Percentiles rank a stretch among this genome's conserved stretches.
Evolutionary conservation across 2,888 invertebrate genomes (phyloP).

Genomic region (Troides helena): DNA sequence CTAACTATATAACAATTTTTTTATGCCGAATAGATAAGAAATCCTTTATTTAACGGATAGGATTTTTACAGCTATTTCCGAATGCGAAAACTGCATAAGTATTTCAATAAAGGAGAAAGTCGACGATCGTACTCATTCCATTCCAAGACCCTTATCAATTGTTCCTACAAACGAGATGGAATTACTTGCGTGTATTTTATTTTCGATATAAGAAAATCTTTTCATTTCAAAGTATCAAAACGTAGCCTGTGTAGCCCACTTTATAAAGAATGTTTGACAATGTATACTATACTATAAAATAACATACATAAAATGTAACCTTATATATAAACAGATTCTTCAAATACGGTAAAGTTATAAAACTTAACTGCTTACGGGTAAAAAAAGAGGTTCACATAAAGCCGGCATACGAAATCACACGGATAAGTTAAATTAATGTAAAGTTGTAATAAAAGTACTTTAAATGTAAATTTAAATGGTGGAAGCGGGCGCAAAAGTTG

Average conservation of each 20-base stretch:
- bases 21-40: too few relatives aligned
- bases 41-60: too few relatives aligned
- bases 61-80: too few relatives aligned
- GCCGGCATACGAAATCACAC: not conserved
- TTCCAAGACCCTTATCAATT: constrained; percentile 16
- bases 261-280: too few relatives aligned
- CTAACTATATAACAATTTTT: too few relatives aligned
- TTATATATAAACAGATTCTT: too few relatives aligned
- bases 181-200: not conserved
- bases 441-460: constrained; percentile 11
- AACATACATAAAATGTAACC: too few relatives aligned
- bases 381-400: constrained; percentile 1
- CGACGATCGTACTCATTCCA: constrained; percentile 7
- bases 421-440: constrained; percentile 4
- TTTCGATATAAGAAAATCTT: too few relatives aligned
- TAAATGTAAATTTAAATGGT: constrained; percentile 23
- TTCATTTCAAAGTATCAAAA: too few relatives aligned
- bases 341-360: too few relatives aligned
- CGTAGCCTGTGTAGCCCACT: too few relatives aligned
- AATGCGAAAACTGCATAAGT: constrained; percentile 1
- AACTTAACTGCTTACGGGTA: not conserved
- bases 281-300: too few relatives aligned
- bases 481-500: not conserved
- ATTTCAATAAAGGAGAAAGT: constrained; percentile 9
- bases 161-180: constrained; percentile 4